Conservation (phyloP, 1,140 invertebrate species). For the Lamellibrachia luymesi region DNA sequence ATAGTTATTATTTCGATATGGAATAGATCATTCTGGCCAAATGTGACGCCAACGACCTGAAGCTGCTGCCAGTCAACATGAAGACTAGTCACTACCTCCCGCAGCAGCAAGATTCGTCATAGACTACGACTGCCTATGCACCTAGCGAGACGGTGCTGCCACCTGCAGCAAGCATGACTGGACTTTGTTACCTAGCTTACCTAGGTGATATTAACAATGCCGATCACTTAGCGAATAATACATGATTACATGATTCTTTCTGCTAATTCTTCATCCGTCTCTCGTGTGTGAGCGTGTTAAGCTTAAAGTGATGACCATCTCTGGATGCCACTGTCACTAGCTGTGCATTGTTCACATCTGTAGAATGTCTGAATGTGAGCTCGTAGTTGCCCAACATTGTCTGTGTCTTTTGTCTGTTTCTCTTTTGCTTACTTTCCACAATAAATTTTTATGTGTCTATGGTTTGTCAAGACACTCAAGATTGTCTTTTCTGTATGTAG, state of each 20-base stretch:
- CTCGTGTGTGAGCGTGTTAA: not conserved
- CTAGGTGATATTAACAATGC: not conserved
- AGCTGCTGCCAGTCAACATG: not conserved
- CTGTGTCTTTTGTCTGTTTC: not conserved
- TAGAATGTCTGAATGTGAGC: not conserved
- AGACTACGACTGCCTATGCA: not conserved
- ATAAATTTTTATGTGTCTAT: not conserved
- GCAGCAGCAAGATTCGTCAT: not conserved
- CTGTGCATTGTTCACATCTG: not conserved
- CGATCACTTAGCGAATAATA: not conserved
- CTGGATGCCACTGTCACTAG: not conserved
- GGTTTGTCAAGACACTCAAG: not conserved
- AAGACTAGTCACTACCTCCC: not conserved
- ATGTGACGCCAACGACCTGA: not conserved
- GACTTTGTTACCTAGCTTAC: not conserved
- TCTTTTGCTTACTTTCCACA: not conserved
- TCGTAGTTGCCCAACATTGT: not conserved
- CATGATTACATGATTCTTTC: not conserved
- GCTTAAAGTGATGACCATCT: not conserved
- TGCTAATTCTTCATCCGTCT: not conserved
- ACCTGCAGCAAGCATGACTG: not conserved
- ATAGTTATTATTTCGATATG: too few species aligned
- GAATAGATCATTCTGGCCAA: not conserved
- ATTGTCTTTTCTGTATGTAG: not conserved
- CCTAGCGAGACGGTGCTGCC: not conserved